A percentile compares a stretch with the other conserved stretches of the same genome.
phyloP scores from a whole-genome alignment of 2,113 vertebrate species.

The Piaya cayana region DNA sequence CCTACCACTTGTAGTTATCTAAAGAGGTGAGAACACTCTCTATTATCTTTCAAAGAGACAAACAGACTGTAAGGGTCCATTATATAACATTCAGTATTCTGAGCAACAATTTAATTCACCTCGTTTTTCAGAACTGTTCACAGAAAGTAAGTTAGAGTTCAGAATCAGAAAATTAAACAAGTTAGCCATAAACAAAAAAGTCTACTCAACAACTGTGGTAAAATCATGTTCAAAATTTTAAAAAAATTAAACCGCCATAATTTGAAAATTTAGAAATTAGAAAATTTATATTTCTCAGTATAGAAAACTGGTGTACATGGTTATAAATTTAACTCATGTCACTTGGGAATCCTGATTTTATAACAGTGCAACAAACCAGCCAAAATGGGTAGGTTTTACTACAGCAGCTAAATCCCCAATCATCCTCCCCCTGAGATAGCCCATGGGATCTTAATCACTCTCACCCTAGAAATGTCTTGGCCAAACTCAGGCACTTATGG shows the following conservation, averaged over 20 bases:
- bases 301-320: neutral
- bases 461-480: neutral
- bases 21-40: neutral
- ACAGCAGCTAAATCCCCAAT: neutral
- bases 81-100: neutral
- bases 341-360: neutral
- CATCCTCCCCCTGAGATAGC: neutral
- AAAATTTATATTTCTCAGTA: neutral
- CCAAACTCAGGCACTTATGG: neutral
- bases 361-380: neutral
- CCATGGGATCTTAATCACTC: neutral
- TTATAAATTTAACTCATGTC: neutral
- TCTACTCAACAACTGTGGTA: neutral
- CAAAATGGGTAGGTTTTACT: neutral
- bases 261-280: neutral
- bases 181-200: neutral
- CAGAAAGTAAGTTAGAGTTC: neutral
- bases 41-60: neutral
- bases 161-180: neutral
- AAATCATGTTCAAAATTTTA: neutral
- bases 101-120: neutral
- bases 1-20: neutral
- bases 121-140: neutral
- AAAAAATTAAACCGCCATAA: neutral
- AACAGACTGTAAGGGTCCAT: neutral